Percentiles rank a stretch among this genome's conserved stretches.
Conservation (phyloP, 2,888 invertebrate species). For the Philereme vetulata region DNA sequence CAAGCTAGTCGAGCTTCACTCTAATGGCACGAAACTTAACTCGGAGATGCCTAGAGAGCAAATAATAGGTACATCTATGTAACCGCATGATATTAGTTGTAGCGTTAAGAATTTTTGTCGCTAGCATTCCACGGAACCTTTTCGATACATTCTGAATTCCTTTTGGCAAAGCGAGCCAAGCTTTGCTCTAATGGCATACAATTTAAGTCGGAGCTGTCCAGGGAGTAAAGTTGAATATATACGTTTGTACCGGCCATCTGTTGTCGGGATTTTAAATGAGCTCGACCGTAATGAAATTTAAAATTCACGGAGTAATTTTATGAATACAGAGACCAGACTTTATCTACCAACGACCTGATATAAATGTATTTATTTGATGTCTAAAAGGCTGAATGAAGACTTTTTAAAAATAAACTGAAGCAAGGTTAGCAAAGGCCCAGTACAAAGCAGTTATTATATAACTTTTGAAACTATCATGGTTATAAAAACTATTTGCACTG, state of each 20-base stretch:
- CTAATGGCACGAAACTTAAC: too few relatives aligned
- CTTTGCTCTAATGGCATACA: conserved; percentile 13
- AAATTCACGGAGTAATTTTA: conserved; percentile 22
- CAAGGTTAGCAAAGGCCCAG: too few relatives aligned
- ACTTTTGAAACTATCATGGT: too few relatives aligned
- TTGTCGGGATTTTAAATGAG: conserved; percentile 20
- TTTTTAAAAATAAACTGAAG: neutral
- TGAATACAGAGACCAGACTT: conserved; percentile 1
- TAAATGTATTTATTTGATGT: neutral
- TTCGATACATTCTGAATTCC: conserved; percentile 13
- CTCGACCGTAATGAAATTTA: conserved; percentile 12
- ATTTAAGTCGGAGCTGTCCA: conserved; percentile 8
- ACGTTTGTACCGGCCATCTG: conserved; percentile 17
- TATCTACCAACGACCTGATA: neutral
- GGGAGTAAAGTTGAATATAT: conserved; percentile 24
- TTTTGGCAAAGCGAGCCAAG: conserved; percentile 12
- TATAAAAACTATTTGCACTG: too few relatives aligned
- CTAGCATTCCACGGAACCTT: neutral
- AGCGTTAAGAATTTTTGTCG: too few relatives aligned
- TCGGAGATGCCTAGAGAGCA: too few relatives aligned
- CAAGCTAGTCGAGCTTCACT: too few relatives aligned
- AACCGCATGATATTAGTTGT: too few relatives aligned
- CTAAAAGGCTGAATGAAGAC: neutral
- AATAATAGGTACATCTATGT: too few relatives aligned
- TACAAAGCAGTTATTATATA: too few relatives aligned